Evolutionary conservation across 2,888 invertebrate species (phyloP), one percentile per base, ranked within the genome.

Genomic region (Aplocera efformata): DNA sequence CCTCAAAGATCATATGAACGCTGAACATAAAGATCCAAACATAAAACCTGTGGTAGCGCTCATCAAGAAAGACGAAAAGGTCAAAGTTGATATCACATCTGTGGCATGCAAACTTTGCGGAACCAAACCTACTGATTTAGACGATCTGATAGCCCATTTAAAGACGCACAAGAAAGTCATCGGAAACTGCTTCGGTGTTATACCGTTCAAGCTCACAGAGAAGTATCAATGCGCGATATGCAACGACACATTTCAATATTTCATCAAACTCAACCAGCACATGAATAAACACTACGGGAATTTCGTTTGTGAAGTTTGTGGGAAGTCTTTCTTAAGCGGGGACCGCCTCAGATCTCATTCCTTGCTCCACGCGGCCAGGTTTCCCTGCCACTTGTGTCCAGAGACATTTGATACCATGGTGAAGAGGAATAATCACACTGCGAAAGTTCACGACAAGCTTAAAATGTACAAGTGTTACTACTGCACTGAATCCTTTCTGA

Each of bases 221-320:
- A 10, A 25, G 1, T 44, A 27, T 22, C 36, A 40, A 23, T 49
- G 49, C 20, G 40, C 37, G 9, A 22, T 34, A 7, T 46, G 49
- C 20, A 27, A 24, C 10, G 31, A 37, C 1, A 10, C 4, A 1
- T 49, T 45, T 10, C 33, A 37, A 8, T 39, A 33, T n/a, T 49
- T 39, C 13, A 31, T 35, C 6, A 44, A 37, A 20, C 25, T 42
- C 9, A 44, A 49, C 20, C 30, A 37, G 1, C 45, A 49, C n/a
- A 45, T 49, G 49, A 49, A 49, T 7, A 32, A 10, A 1, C 49
- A 49, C 31, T 45, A 40, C 22, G 31, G 45, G 6, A 24, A 42
- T 10, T 27, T 20, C 9, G 23, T 36, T 1, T 49, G 49, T 17
- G 23, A 29, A 2, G 6, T 27, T 4, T 49, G 49, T 11, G 42